Evolutionary conservation across 1,140 invertebrate species (phyloP).

Genomic region (Aphidius gifuensis): DNA sequence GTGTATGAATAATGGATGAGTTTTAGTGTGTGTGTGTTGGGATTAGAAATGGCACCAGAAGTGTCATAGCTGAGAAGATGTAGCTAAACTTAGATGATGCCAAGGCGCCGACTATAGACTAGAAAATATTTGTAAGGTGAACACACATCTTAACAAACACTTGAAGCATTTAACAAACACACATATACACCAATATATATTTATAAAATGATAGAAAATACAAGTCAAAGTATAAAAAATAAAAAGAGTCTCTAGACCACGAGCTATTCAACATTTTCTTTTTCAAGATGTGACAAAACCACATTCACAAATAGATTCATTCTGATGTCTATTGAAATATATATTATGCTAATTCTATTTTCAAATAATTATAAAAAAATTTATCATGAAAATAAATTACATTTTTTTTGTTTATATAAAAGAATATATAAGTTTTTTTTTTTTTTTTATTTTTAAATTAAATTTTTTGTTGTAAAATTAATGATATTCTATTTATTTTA

Average conservation of each 20-base stretch:
- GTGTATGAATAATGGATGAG: no score
- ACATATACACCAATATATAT: not conserved
- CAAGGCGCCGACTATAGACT: not conserved
- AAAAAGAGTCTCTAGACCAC: not conserved
- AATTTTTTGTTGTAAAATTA: no score
- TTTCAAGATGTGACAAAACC: no score
- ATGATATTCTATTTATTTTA: no score
- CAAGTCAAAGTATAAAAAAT: not conserved
- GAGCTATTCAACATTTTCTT: not conserved
- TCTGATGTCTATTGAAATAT: no score
- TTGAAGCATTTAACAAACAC: not conserved
- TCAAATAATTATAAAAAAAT: not conserved
- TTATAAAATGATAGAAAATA: not conserved
- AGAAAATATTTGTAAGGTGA: constrained; percentile 2
- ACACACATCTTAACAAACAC: not conserved
- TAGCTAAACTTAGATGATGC: constrained; percentile 6
- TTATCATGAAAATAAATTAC: no score
- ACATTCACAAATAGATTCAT: no score
- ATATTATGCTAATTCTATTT: not conserved
- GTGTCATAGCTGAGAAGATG: not conserved
- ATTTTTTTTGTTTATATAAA: no score
- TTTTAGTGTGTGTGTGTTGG: no score
- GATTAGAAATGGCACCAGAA: not conserved
- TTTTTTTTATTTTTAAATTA: no score
- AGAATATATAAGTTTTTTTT: no score